Base-by-base conservation (phyloP, 2,113 vertebrate species). In the Bostrychus sinensis region DNA sequence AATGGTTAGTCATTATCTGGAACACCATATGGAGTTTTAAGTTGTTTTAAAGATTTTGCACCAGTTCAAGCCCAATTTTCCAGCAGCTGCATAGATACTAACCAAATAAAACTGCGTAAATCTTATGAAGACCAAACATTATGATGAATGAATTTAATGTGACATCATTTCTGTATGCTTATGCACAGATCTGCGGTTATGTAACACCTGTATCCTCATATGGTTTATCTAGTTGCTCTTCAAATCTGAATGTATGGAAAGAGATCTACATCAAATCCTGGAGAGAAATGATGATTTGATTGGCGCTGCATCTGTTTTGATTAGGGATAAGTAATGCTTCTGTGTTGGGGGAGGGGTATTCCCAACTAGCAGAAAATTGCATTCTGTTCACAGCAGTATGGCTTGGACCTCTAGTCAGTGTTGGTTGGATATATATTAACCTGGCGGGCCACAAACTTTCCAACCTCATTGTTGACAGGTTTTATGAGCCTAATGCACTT, bases 401-500 rank as follows among this genome's bases (percentile, higher is more conserved):
- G 79, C 79, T 74, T 73, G 85, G 84, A 81, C 78, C 83, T 85
- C 62, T 67, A 72, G 83, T 87, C 75, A 65, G 71, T 78, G 75
- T 85, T 86, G 81, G 71, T 75, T 76, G 76, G 63, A 86, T 89
- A 89, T 83, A 82, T 85, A 90, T 91, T 80, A 90, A 91, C 84
- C 88, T 86, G 75, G 72, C 68, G 67, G 79, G 89, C 87, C 72
- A 77, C 86, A 89, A 90, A 91, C 86, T 91, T 91, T 81, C 82
- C 84, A 87, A 86, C 87, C 88, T 88, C 85, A 86, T 81, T 87
- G 88, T 90, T 93, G 92, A 92, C 92, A 92, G 91, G 62, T 90
- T 92, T 92, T 91, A 91, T 92, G 87, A 91, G 87, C 74, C 86
- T 91, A 91, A 92, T 86, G 88, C 89, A 91, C 88, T 93, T 91